These are phyloP conservation scores for Amaurobius ferox DNA, from an alignment of 2,888 invertebrate species.

Conservation along the genomic window DNA sequence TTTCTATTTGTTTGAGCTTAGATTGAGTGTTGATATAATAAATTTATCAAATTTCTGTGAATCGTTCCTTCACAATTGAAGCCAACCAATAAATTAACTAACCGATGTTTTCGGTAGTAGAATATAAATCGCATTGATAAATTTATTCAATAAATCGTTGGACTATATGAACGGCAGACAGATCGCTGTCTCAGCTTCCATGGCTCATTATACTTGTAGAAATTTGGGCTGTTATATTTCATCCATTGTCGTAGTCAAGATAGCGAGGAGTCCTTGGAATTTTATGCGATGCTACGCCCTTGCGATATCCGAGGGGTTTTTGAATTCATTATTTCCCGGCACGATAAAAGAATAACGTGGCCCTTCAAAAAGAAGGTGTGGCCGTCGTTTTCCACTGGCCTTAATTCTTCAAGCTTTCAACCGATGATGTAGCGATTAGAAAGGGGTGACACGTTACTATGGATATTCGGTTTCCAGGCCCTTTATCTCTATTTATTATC, in stretches of 20 bases:
- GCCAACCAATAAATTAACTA: too few relatives aligned
- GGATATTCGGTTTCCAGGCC: background rate
- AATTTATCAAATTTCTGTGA: too few relatives aligned
- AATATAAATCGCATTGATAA: too few relatives aligned
- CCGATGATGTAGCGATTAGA: constrained; percentile 32
- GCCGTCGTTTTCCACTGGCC: background rate
- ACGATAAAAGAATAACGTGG: background rate
- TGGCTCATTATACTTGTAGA: background rate
- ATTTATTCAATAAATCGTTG: too few relatives aligned
- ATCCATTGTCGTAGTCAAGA: background rate
- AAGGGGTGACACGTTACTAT: constrained; percentile 16
- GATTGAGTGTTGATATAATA: too few relatives aligned
- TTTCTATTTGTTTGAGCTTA: too few relatives aligned
- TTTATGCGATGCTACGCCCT: constrained; percentile 9
- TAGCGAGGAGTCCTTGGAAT: background rate
- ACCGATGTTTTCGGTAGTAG: too few relatives aligned
- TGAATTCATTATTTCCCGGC: background rate
- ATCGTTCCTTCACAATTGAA: too few relatives aligned
- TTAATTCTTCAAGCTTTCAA: constrained; percentile 17
- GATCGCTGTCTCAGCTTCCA: background rate
- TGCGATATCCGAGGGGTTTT: constrained; percentile 11
- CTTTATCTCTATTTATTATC: constrained; percentile 9
- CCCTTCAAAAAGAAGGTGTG: constrained; percentile 21
- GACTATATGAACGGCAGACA: too few relatives aligned
- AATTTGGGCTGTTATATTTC: background rate